Percentiles rank a stretch among this genome's conserved stretches.
These are phyloP conservation scores for Aradus depressus DNA, from an alignment of 2,888 invertebrate genomes.

Conservation along the genomic window DNA sequence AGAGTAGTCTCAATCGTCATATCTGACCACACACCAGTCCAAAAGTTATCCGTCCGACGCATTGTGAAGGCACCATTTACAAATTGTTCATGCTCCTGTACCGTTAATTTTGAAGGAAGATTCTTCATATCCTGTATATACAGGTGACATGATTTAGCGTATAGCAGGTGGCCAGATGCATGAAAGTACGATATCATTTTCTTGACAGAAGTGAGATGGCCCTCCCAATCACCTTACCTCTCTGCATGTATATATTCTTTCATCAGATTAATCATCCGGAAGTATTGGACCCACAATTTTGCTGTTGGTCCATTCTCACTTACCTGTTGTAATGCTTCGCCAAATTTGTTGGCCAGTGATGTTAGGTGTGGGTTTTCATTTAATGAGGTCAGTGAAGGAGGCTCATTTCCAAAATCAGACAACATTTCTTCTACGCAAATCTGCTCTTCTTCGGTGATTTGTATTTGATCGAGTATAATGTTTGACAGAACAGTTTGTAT, in stretches of 20 bases:
- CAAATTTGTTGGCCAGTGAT: no score
- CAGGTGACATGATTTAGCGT: slow-evolving; percentile 34
- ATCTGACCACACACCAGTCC: background rate
- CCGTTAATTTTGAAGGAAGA: slow-evolving; percentile 30
- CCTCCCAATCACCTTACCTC: slow-evolving; percentile 32
- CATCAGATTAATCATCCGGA: slow-evolving; percentile 31
- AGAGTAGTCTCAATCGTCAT: background rate
- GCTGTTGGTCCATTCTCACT: slow-evolving; percentile 26
- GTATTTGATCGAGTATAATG: background rate
- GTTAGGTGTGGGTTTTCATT: no score
- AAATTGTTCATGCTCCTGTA: slow-evolving; percentile 29
- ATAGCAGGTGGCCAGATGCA: slow-evolving; percentile 35
- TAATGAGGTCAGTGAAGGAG: no score
- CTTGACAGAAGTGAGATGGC: slow-evolving; percentile 32
- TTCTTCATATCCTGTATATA: slow-evolving; percentile 36
- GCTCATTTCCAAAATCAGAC: no score
- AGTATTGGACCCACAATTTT: slow-evolving; percentile 31
- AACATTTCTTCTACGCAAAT: no score
- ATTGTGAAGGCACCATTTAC: background rate
- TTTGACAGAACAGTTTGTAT: no score
- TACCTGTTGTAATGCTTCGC: no score
- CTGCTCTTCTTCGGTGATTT: background rate
- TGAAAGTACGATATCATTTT: slow-evolving; percentile 35
- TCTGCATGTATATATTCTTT: slow-evolving; percentile 34
- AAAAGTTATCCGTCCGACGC: background rate